Evolutionary conservation across 2,113 vertebrate genomes (phyloP).

Genomic region (Micronycteris hirsuta): DNA sequence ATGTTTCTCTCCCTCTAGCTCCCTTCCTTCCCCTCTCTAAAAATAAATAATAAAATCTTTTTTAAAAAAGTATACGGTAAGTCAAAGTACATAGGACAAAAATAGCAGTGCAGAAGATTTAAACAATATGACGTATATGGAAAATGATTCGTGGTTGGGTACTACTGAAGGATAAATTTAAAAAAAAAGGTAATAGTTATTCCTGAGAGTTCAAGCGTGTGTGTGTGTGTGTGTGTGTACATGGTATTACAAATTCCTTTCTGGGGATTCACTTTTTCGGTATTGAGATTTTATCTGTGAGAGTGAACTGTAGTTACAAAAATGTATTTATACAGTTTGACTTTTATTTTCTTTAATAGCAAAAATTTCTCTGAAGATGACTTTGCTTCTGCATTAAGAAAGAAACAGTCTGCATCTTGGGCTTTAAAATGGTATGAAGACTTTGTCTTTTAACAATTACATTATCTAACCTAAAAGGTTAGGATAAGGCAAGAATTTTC

Average conservation of each 20-base stretch:
- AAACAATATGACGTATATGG: no score
- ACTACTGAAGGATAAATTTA: no score
- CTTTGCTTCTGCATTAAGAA: slow-evolving; percentile 91
- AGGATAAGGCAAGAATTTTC: not conserved
- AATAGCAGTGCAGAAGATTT: no score
- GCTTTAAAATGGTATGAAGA: slow-evolving; percentile 94
- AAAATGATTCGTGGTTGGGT: no score
- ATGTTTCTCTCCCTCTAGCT: no score
- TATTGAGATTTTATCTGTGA: not conserved
- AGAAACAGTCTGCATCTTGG: slow-evolving; percentile 96
- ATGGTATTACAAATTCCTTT: not conserved
- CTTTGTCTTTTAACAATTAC: not conserved
- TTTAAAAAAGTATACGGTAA: no score
- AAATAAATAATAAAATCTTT: no score
- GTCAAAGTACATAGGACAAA: no score
- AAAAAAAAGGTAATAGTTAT: not conserved
- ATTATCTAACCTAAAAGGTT: slow-evolving; percentile 12
- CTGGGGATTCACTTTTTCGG: not conserved
- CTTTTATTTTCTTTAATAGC: slow-evolving; percentile 75
- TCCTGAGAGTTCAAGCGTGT: not conserved
- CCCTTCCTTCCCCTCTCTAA: no score
- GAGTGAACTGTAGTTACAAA: not conserved
- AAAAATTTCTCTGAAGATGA: slow-evolving; percentile 93
- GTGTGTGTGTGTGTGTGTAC: no score
- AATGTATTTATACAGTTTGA: slow-evolving; percentile 9